phyloP scores from a whole-genome alignment of 2,797 vertebrate species.

The Gallinago stenura region DNA sequence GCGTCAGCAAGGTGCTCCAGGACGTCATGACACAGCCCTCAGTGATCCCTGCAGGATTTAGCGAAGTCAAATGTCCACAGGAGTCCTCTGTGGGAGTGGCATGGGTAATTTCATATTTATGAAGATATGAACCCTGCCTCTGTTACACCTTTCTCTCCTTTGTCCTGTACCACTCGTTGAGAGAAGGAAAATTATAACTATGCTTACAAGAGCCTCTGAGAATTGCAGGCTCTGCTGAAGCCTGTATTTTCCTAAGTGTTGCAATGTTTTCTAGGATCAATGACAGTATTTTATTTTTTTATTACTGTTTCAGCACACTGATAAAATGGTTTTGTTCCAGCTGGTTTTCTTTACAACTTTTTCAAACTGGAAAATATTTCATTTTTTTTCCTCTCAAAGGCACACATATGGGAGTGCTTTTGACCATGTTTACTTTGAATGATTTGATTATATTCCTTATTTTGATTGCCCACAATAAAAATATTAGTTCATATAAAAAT shows the following conservation, averaged over 20 bases:
- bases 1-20: accelerated
- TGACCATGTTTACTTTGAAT: background rate
- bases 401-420: background rate
- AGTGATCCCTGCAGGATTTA: background rate
- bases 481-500: background rate
- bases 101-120: background rate
- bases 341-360: background rate
- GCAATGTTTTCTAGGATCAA: constrained; percentile 5
- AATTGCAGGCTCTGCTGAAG: constrained; percentile 9
- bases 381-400: background rate
- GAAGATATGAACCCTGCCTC: background rate
- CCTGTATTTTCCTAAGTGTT: background rate
- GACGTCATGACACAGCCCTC: background rate
- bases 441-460: background rate
- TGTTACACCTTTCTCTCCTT: background rate
- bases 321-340: background rate
- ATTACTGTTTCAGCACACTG: background rate
- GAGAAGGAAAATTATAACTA: constrained; percentile 8
- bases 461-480: background rate
- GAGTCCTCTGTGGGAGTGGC: accelerated
- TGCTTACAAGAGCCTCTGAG: background rate
- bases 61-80: background rate
- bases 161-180: background rate
- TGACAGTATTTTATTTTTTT: constrained; percentile 12
- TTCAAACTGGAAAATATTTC: background rate